A percentile compares a stretch with the other conserved stretches of the same genome.
Evolutionary conservation across 2,797 vertebrate genomes (phyloP).

Genomic region (Garrulus glandarius): DNA sequence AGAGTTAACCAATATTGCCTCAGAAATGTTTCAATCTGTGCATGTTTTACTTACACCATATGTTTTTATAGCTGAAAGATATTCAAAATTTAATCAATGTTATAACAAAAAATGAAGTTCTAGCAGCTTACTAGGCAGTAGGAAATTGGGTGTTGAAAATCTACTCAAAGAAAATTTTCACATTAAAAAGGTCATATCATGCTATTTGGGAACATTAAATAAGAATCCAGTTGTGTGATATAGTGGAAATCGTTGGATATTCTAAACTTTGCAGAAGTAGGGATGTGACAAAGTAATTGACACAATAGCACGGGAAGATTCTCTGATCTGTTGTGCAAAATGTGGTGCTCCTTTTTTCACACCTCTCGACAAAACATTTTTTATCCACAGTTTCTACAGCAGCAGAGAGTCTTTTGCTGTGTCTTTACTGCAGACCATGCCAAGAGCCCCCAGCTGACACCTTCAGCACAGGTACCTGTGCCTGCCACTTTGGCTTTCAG

Average conservation of each 20-base stretch:
- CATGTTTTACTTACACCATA: slow-evolving; percentile 44
- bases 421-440: rapidly evolving
- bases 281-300: neutral
- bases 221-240: neutral
- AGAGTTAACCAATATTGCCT: neutral
- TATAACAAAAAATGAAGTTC: neutral
- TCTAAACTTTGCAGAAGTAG: neutral
- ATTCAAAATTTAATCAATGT: neutral
- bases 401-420: neutral
- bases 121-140: neutral
- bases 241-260: neutral
- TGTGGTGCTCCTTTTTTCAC: neutral
- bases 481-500: neutral
- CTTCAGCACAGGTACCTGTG: neutral
- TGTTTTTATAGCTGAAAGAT: slow-evolving; percentile 20
- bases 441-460: neutral
- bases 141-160: neutral
- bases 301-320: neutral
- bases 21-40: slow-evolving; percentile 46
- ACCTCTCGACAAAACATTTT: rapidly evolving
- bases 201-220: neutral
- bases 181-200: neutral
- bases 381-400: neutral
- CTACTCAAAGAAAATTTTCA: neutral
- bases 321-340: neutral